Conservation (phyloP, 2,113 vertebrate species). For the Caranx ignobilis region DNA sequence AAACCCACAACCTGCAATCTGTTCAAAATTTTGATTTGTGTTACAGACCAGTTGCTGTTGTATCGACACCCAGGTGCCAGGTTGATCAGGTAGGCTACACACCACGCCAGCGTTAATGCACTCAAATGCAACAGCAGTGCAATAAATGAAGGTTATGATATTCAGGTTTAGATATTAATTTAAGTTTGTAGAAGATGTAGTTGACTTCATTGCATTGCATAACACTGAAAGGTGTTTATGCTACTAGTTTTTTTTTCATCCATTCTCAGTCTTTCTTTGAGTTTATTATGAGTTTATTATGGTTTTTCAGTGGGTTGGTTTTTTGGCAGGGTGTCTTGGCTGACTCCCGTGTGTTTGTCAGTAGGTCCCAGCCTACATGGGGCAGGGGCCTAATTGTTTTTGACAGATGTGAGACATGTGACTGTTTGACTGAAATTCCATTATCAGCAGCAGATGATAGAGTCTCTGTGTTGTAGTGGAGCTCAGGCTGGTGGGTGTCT, state of each 20-base stretch:
- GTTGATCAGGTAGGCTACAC: neutral
- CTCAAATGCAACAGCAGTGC: neutral
- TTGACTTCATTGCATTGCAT: neutral
- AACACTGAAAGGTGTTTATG: neutral
- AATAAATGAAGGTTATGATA: neutral
- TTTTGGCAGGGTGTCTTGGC: constrained; percentile 48
- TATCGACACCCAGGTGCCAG: neutral
- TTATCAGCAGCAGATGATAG: constrained; percentile 70
- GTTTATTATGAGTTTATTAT: neutral
- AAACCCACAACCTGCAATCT: neutral
- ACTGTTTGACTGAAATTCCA: constrained; percentile 74
- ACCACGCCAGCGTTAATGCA: neutral
- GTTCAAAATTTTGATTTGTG: too few relatives aligned
- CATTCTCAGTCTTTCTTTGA: neutral
- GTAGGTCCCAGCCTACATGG: constrained; percentile 48
- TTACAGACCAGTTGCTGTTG: too few relatives aligned
- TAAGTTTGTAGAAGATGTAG: neutral
- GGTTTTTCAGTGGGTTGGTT: constrained; percentile 16
- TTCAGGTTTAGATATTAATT: neutral
- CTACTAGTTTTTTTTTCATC: neutral
- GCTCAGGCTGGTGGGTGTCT: constrained; percentile 68
- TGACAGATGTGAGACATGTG: constrained; percentile 76
- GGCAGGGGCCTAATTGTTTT: constrained; percentile 65
- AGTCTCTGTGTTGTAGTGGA: constrained; percentile 70
- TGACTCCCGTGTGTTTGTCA: constrained; percentile 47